Percentiles rank a stretch among this genome's conserved stretches.
Evolutionary conservation across 2,888 invertebrate species (phyloP).

Genomic region (Theretra japonica): DNA sequence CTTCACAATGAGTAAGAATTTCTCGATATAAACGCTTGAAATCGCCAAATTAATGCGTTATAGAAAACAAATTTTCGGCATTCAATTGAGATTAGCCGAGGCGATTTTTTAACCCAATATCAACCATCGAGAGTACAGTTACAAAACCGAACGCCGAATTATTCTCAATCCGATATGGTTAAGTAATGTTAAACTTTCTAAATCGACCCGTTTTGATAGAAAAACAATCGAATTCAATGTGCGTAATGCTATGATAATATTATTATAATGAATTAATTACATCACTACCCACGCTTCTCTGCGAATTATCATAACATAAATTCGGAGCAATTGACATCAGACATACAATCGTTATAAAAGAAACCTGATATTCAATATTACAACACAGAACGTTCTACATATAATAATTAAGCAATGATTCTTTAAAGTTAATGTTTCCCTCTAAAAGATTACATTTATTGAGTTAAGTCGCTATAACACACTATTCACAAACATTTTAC

Average conservation of each 20-base stretch:
- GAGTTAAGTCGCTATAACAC: neutral
- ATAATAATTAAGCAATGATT: neutral
- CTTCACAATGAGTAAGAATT: neutral
- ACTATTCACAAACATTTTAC: neutral
- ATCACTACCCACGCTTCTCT: conserved; percentile 23
- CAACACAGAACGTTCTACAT: neutral
- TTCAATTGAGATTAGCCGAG: conserved; percentile 6
- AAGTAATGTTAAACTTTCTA: conserved; percentile 38
- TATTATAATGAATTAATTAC: conserved; percentile 23
- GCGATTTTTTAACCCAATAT: neutral
- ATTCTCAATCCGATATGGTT: conserved; percentile 34
- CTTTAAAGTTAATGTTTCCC: neutral
- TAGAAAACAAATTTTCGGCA: neutral
- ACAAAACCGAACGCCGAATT: conserved; percentile 32
- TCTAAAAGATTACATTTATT: conserved; percentile 6
- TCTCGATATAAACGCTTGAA: neutral
- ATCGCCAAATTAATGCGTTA: neutral
- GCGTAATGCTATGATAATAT: conserved; percentile 19
- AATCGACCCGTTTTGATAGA: conserved; percentile 33
- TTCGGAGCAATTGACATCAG: neutral
- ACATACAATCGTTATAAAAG: neutral
- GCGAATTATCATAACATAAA: conserved; percentile 9
- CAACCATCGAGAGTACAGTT: conserved; percentile 26
- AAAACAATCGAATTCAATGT: conserved; percentile 15
- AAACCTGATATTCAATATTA: neutral